A percentile compares a stretch with the other conserved stretches of the same genome.
Evolutionary conservation across 2,888 invertebrate species (phyloP).

Genomic region (Sinotaia quadrata): DNA sequence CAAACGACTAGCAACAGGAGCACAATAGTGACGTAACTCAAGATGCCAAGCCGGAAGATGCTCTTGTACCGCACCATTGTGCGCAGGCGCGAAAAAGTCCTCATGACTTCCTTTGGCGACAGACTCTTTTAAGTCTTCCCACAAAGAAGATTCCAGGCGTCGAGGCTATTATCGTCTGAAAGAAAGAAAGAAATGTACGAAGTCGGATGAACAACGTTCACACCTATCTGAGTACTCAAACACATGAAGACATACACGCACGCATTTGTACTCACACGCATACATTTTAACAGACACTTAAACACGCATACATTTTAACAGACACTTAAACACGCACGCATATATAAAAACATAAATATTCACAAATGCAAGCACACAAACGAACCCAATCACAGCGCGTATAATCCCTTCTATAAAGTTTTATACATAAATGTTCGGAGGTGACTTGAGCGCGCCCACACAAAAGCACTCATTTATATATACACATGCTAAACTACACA

Average conservation of each 20-base stretch:
- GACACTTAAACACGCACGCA: too few relatives aligned
- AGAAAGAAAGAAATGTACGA: too few relatives aligned
- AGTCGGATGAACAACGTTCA: not conserved
- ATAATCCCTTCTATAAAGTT: too few relatives aligned
- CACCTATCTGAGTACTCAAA: not conserved
- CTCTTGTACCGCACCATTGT: not conserved
- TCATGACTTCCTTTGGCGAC: too few relatives aligned
- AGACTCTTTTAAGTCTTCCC: too few relatives aligned
- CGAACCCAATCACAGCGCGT: not conserved
- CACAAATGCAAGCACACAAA: not conserved
- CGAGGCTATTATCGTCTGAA: too few relatives aligned
- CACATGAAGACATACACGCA: conserved; percentile 11
- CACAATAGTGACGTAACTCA: not conserved
- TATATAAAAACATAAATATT: too few relatives aligned
- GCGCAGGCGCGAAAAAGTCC: not conserved
- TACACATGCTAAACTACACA: conserved; percentile 12
- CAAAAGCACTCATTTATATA: not conserved
- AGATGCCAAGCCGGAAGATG: conserved; percentile 3
- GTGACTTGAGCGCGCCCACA: not conserved
- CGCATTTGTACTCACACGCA: too few relatives aligned
- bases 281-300: too few relatives aligned
- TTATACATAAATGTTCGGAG: not conserved
- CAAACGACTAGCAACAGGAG: not conserved
- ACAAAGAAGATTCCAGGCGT: too few relatives aligned
- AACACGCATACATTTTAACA: too few relatives aligned